Evolutionary conservation across 2,797 vertebrate genomes (phyloP).

Genomic region (Danio aesculapii): DNA sequence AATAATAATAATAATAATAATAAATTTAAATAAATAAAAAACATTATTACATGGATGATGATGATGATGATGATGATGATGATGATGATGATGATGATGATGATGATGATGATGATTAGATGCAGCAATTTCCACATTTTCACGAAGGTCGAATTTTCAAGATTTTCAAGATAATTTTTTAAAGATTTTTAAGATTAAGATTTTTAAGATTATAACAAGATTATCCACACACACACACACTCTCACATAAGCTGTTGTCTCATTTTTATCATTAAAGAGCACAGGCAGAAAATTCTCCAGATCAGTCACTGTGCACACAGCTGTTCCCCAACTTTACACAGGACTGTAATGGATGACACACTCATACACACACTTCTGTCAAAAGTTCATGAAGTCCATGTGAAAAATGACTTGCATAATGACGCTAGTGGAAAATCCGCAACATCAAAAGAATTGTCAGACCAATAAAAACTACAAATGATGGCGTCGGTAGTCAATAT

Average conservation of each 20-base stretch:
- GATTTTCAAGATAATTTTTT: no score
- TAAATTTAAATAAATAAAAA: no score
- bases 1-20: no score
- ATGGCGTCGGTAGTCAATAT: background rate
- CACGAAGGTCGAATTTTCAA: background rate
- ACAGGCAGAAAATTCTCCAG: constrained; percentile 68
- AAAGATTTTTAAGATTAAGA: background rate
- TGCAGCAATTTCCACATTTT: background rate
- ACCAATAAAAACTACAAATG: background rate
- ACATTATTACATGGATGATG: no score
- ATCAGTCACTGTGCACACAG: constrained; percentile 76
- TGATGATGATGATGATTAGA: no score
- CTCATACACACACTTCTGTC: constrained; percentile 59
- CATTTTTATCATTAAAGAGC: constrained; percentile 61
- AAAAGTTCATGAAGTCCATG: constrained; percentile 53
- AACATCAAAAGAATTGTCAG: background rate
- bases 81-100: no score
- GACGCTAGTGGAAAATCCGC: background rate
- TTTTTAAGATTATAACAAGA: background rate
- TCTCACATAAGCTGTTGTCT: constrained; percentile 6
- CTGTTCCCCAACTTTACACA: constrained; percentile 75
- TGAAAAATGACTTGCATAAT: background rate
- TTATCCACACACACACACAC: background rate
- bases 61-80: no score
- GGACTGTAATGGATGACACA: constrained; percentile 77